These are phyloP conservation scores for Tyto alba DNA, from an alignment of 2,113 vertebrate species.

Conservation along the genomic window DNA sequence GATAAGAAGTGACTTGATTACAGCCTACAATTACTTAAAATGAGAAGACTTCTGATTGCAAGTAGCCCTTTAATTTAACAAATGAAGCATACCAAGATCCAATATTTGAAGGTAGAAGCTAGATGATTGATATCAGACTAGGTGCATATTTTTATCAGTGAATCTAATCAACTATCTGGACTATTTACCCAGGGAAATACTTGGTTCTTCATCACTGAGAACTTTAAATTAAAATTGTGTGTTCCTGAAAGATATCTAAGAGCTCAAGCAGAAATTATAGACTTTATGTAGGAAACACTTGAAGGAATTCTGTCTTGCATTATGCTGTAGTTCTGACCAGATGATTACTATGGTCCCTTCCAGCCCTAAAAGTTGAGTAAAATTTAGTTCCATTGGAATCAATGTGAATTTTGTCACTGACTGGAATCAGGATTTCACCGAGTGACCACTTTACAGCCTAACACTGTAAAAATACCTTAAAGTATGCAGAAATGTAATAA, in stretches of 20 bases:
- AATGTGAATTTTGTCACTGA: neutral
- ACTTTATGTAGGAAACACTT: neutral
- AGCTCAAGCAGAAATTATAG: neutral
- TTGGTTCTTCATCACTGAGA: neutral
- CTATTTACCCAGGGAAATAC: conserved; percentile 6
- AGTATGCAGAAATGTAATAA: neutral
- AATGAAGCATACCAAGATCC: conserved; percentile 39
- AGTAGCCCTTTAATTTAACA: conserved; percentile 55
- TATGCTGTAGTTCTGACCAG: neutral
- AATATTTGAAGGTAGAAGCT: conserved; percentile 22
- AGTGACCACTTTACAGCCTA: neutral
- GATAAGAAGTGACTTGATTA: conserved; percentile 40
- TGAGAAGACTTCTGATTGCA: conserved; percentile 48
- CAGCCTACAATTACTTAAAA: conserved; percentile 20
- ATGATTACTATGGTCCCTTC: neutral
- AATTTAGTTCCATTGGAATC: neutral
- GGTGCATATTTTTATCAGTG: conserved; percentile 46
- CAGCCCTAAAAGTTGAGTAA: neutral
- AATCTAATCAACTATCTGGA: conserved; percentile 33
- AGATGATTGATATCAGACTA: conserved; percentile 38
- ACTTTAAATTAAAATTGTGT: conserved; percentile 28
- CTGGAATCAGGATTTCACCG: neutral
- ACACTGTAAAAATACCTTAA: neutral
- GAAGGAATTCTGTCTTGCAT: neutral
- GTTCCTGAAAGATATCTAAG: neutral